A percentile compares a stretch with the other conserved stretches of the same genome.
Evolutionary conservation across 2,797 vertebrate genomes (phyloP).

Genomic region (Centroberyx gerrardi): DNA sequence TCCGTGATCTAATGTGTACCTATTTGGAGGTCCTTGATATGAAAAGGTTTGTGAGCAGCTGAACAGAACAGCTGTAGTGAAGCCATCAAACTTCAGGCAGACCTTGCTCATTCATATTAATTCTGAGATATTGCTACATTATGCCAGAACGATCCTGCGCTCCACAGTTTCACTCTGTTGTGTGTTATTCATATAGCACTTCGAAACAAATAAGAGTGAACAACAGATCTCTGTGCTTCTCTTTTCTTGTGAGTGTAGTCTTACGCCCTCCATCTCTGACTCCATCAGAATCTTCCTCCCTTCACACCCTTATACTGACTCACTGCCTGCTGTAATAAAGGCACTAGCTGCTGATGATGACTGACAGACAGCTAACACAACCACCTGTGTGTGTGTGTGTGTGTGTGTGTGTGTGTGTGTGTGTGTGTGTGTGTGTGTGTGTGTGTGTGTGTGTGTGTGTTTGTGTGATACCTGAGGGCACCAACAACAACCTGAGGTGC

Average conservation of each 20-base stretch:
- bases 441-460: conserved; percentile 24
- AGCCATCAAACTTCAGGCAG: too few relatives aligned
- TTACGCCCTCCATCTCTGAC: conserved; percentile 62
- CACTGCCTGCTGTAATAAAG: conserved; percentile 80
- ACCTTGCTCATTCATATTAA: too few relatives aligned
- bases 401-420: conserved; percentile 12
- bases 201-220: conserved; percentile 51
- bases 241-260: conserved; percentile 45
- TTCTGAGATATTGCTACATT: background rate
- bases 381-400: conserved; percentile 27
- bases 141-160: background rate
- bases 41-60: too few relatives aligned
- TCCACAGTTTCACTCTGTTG: conserved; percentile 2
- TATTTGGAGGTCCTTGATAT: too few relatives aligned
- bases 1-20: too few relatives aligned
- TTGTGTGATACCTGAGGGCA: conserved; percentile 73
- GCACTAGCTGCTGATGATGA: conserved; percentile 77
- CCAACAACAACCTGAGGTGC: conserved; percentile 80
- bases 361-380: conserved; percentile 75
- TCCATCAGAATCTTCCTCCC: conserved; percentile 68
- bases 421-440: conserved; percentile 31
- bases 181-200: conserved; percentile 1
- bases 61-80: too few relatives aligned
- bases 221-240: conserved; percentile 47
- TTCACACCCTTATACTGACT: conserved; percentile 69